phyloP scores from a whole-genome alignment of 2,888 invertebrate species.

The Eristalis tenax region DNA sequence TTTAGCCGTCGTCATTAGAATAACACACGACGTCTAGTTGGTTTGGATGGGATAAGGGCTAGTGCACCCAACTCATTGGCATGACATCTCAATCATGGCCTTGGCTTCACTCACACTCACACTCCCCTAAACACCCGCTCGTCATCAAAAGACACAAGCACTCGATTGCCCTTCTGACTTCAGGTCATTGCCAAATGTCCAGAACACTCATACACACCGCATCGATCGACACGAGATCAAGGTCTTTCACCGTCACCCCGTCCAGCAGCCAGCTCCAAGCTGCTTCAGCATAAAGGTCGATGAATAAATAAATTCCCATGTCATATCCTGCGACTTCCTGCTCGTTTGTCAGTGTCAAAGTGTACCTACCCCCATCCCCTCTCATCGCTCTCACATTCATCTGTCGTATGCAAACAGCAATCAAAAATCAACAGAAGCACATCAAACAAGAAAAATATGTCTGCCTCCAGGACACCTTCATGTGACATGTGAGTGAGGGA shows the following conservation, averaged over 20 bases:
- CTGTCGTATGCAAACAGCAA: conserved; percentile 24
- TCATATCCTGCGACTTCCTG: conserved; percentile 17
- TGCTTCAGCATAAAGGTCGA: not conserved
- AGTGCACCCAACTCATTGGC: no score
- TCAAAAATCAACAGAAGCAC: conserved; percentile 44
- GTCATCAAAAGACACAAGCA: no score
- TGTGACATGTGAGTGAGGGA: not conserved
- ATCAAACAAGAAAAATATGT: conserved; percentile 33
- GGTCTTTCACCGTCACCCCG: not conserved
- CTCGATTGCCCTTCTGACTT: not conserved
- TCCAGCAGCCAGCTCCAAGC: not conserved
- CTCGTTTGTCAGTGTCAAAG: conserved; percentile 26
- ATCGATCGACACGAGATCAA: not conserved
- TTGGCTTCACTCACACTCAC: no score
- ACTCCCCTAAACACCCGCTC: no score
- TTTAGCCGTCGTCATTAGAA: no score
- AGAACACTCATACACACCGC: not conserved
- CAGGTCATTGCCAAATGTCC: not conserved
- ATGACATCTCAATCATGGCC: no score
- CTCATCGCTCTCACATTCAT: not conserved
- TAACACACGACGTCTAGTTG: no score
- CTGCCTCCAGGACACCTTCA: conserved; percentile 11
- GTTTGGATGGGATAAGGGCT: no score
- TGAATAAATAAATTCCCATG: conserved; percentile 26
- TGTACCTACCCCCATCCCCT: not conserved